A percentile compares a stretch with the other conserved stretches of the same genome.
Conservation (phyloP, 2,888 invertebrate genomes). For the Sacculina carcini region DNA sequence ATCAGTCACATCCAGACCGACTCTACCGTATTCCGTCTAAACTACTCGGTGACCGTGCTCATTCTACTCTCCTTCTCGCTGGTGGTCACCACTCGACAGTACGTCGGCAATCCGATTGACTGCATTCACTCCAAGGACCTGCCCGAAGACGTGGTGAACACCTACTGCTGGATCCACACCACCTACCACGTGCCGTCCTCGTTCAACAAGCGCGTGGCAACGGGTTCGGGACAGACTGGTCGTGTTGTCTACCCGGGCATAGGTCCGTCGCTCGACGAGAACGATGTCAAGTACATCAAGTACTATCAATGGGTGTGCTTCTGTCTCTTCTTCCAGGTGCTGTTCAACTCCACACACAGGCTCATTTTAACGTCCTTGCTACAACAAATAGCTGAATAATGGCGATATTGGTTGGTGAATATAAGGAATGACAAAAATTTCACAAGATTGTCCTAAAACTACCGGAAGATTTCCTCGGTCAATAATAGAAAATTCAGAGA, state of each 20-base stretch:
- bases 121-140: slow-evolving; percentile 80
- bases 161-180: slow-evolving; percentile 86
- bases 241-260: slow-evolving; percentile 64
- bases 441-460: too few relatives aligned
- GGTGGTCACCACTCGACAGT: slow-evolving; percentile 70
- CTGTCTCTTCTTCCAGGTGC: slow-evolving; percentile 89
- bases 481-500: too few relatives aligned
- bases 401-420: too few relatives aligned
- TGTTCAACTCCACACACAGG: too few relatives aligned
- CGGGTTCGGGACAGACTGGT: slow-evolving; percentile 31
- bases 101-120: slow-evolving; percentile 82
- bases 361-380: too few relatives aligned
- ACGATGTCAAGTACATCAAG: slow-evolving; percentile 21
- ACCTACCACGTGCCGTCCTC: slow-evolving; percentile 67
- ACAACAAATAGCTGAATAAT: too few relatives aligned
- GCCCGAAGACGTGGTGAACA: slow-evolving; percentile 59
- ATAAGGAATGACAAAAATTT: too few relatives aligned
- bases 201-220: slow-evolving; percentile 28
- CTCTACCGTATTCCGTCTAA: slow-evolving; percentile 62
- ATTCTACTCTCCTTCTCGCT: slow-evolving; percentile 64
- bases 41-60: slow-evolving; percentile 73
- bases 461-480: too few relatives aligned
- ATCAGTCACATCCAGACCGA: slow-evolving; percentile 73
- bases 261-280: slow-evolving; percentile 23
- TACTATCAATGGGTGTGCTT: slow-evolving; percentile 97